A percentile compares a stretch with the other conserved stretches of the same genome.
Evolutionary conservation across 2,888 invertebrate species (phyloP).

Genomic region (Ophonus ardosiacus): DNA sequence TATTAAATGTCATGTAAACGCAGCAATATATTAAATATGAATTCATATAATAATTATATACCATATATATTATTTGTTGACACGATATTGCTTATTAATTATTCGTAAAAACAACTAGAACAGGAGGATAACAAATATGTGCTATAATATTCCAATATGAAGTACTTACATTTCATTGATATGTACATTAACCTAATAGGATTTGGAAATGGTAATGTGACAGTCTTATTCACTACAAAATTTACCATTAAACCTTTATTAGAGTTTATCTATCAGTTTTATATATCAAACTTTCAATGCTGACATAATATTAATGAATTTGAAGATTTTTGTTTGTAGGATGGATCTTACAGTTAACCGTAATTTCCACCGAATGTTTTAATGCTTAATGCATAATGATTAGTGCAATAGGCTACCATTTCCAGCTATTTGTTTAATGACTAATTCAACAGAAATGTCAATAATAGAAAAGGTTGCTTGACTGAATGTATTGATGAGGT

Average conservation of each 20-base stretch:
- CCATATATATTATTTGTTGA: neutral
- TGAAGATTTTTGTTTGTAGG: too few relatives aligned
- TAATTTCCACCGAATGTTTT: too few relatives aligned
- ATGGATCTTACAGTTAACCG: too few relatives aligned
- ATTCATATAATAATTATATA: neutral
- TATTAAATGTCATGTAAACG: neutral
- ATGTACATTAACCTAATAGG: neutral
- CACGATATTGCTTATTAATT: neutral
- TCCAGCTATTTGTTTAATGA: too few relatives aligned
- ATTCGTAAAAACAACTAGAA: neutral
- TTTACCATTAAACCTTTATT: neutral
- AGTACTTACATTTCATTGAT: neutral
- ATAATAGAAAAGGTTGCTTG: too few relatives aligned
- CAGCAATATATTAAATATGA: neutral
- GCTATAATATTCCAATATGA: neutral
- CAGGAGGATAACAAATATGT: neutral
- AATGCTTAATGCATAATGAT: too few relatives aligned
- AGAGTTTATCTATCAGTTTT: too few relatives aligned
- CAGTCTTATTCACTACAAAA: neutral
- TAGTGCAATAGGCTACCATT: too few relatives aligned
- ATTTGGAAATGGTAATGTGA: neutral
- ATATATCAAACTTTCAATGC: too few relatives aligned
- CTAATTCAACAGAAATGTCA: too few relatives aligned
- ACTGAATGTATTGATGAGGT: too few relatives aligned
- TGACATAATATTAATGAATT: too few relatives aligned